These are phyloP conservation scores for Hemithea aestivaria DNA, from an alignment of 2,888 invertebrate species.

Conservation along the genomic window DNA sequence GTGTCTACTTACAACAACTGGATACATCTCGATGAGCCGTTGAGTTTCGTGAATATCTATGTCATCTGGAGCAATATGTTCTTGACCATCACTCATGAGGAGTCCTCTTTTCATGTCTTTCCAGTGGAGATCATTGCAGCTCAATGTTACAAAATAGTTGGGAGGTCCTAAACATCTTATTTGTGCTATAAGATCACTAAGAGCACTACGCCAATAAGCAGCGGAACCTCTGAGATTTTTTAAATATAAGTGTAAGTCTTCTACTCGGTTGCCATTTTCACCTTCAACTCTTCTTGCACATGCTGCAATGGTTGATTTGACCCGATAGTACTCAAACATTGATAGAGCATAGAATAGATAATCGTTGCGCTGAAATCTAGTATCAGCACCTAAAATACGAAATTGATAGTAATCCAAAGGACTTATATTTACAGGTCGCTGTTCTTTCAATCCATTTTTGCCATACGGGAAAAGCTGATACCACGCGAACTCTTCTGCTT, in stretches of 20 bases:
- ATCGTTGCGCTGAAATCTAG: slow-evolving; percentile 1
- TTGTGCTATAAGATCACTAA: neutral
- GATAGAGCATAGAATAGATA: slow-evolving; percentile 3
- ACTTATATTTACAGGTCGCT: neutral
- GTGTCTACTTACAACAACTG: neutral
- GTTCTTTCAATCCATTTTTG: neutral
- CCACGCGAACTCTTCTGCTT: slow-evolving; percentile 3
- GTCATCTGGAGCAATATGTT: too few relatives aligned
- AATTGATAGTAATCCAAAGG: neutral
- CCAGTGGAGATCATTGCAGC: neutral
- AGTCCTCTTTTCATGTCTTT: neutral
- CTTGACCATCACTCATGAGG: neutral
- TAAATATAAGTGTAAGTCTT: neutral
- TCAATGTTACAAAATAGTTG: neutral
- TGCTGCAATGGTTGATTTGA: neutral
- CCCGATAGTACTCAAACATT: neutral
- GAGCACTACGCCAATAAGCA: neutral
- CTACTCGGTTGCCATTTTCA: neutral
- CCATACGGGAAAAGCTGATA: neutral
- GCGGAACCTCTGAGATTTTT: slow-evolving; percentile 1
- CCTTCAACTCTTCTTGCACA: neutral
- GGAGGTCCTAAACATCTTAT: slow-evolving; percentile 2
- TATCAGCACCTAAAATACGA: neutral
- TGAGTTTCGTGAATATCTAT: neutral
- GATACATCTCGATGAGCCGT: neutral